phyloP scores from a whole-genome alignment of 2,113 vertebrate species.

The Sceloporus undulatus region DNA sequence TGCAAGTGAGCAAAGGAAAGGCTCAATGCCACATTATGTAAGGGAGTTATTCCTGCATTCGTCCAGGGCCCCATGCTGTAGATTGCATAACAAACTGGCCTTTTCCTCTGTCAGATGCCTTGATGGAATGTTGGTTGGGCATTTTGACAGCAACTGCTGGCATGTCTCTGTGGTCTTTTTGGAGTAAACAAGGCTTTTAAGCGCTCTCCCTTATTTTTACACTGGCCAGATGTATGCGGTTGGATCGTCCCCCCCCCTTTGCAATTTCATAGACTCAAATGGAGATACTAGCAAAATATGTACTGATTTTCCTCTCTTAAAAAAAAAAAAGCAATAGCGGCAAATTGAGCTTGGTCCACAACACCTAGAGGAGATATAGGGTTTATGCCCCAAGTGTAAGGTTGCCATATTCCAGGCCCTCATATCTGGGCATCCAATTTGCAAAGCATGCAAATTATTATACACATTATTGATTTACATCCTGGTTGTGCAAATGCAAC shows the following conservation, averaged over 20 bases:
- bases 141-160: slow-evolving; percentile 60
- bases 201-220: slow-evolving; percentile 58
- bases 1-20: slow-evolving; percentile 57
- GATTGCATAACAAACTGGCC: slow-evolving; percentile 67
- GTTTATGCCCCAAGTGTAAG: no score
- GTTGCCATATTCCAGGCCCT: no score
- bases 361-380: no score
- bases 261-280: slow-evolving; percentile 50
- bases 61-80: slow-evolving; percentile 50
- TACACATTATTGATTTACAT: no score
- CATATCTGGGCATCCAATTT: no score
- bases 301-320: neutral
- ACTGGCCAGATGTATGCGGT: slow-evolving; percentile 46
- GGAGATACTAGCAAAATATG: slow-evolving; percentile 40
- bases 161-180: slow-evolving; percentile 24
- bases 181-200: slow-evolving; percentile 66
- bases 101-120: slow-evolving; percentile 25
- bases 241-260: neutral
- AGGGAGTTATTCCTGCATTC: slow-evolving; percentile 67
- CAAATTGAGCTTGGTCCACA: no score
- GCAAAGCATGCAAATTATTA: no score
- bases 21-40: slow-evolving; percentile 80
- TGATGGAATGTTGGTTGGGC: slow-evolving; percentile 40
- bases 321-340: no score
- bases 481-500: no score